These are phyloP conservation scores for Drosophila incognita DNA, from an alignment of 2,888 invertebrate genomes.

Conservation along the genomic window DNA sequence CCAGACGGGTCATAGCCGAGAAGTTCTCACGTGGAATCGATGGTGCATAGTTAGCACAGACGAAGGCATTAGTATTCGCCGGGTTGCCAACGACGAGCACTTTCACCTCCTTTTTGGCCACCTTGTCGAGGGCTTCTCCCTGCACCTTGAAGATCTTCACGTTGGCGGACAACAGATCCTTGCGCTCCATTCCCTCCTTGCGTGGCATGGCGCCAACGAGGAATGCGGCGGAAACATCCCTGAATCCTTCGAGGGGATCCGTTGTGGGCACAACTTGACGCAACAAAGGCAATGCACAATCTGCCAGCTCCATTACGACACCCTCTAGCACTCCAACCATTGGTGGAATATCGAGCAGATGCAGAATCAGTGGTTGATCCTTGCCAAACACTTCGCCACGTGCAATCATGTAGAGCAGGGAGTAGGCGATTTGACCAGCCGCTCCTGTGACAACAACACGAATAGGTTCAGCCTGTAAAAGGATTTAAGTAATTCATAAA, in stretches of 20 bases:
- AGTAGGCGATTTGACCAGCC: conserved; percentile 99
- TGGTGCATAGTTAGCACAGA: conserved; percentile 97
- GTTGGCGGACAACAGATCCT: conserved; percentile 98
- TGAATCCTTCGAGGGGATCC: conserved; percentile 96
- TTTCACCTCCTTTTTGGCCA: conserved; percentile 96
- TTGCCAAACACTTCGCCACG: conserved; percentile 98
- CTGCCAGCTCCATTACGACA: conserved; percentile 98
- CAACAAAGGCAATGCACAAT: conserved; percentile 96
- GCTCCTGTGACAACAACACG: conserved; percentile 98
- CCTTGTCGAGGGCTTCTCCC: conserved; percentile 96
- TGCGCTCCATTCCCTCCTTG: conserved; percentile 99
- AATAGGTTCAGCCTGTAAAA: conserved; percentile 91
- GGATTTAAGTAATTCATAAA: not conserved
- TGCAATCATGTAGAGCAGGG: conserved; percentile 96
- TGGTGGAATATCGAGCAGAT: conserved; percentile 96
- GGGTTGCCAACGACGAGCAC: conserved; percentile 99
- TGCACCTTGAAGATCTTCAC: conserved; percentile 99
- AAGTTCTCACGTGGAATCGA: conserved; percentile 98
- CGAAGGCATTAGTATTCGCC: conserved; percentile 98
- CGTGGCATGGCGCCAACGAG: conserved; percentile 99
- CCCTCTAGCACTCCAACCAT: conserved; percentile 99
- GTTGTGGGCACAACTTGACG: conserved; percentile 93
- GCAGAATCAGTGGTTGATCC: conserved; percentile 93
- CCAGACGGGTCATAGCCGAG: conserved; percentile 98
- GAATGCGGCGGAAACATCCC: conserved; percentile 97